Conservation (phyloP, 2,888 invertebrate species). For the Philonicus albiceps region DNA sequence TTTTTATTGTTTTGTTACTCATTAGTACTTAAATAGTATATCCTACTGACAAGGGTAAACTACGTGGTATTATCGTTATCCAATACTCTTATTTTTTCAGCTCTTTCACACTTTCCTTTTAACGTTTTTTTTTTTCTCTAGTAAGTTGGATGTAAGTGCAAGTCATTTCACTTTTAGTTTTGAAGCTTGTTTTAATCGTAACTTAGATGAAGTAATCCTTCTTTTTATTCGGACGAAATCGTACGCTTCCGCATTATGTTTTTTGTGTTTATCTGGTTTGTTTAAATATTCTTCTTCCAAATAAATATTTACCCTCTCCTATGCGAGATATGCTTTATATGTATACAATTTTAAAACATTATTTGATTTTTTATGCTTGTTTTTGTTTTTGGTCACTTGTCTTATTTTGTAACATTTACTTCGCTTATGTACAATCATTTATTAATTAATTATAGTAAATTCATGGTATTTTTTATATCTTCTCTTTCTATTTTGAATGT, state of each 20-base stretch:
- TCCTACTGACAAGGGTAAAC: conserved; percentile 34
- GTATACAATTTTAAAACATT: conserved; percentile 1
- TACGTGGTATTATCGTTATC: conserved; percentile 3
- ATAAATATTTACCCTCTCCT: conserved; percentile 29
- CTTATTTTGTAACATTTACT: conserved; percentile 24
- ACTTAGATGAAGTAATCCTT: neutral
- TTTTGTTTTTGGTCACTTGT: neutral
- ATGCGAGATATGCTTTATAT: conserved; percentile 32
- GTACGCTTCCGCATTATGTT: neutral
- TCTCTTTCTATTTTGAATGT: neutral
- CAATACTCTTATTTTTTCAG: neutral
- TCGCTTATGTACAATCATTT: conserved; percentile 7
- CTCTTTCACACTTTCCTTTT: neutral
- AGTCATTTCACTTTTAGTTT: neutral
- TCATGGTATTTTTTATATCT: conserved; percentile 11
- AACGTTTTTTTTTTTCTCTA: neutral
- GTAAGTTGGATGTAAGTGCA: neutral
- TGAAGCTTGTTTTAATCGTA: neutral
- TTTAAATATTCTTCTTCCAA: neutral
- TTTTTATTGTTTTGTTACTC: conserved; percentile 31
- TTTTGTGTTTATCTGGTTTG: neutral
- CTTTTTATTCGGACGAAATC: conserved; percentile 23
- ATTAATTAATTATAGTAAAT: conserved; percentile 23
- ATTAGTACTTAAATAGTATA: neutral
- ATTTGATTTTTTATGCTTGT: conserved; percentile 25